Conservation (phyloP, 1,140 invertebrate genomes). For the Hetaerina americana region DNA sequence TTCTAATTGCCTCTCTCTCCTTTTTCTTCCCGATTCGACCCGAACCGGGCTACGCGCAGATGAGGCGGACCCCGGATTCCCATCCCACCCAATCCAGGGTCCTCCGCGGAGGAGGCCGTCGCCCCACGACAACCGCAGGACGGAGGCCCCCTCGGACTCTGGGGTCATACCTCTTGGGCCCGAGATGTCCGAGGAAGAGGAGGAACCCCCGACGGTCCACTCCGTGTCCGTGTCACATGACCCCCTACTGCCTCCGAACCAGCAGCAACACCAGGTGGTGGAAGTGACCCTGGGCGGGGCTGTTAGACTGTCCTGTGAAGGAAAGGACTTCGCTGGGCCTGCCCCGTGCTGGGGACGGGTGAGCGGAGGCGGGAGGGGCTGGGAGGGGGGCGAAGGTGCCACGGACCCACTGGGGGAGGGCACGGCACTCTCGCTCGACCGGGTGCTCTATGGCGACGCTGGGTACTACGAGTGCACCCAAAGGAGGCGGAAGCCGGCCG, state of each 20-base stretch:
- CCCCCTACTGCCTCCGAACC: not conserved
- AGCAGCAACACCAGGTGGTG: not conserved
- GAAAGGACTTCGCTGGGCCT: not conserved
- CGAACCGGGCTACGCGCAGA: too few relatives aligned
- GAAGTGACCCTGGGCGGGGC: not conserved
- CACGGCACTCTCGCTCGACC: not conserved
- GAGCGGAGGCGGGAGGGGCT: not conserved
- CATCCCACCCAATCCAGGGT: not conserved
- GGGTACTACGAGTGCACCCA: not conserved
- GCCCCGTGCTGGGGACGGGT: not conserved
- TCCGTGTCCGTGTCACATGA: not conserved
- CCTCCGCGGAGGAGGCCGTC: not conserved
- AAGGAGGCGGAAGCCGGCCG: not conserved
- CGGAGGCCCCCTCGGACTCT: too few relatives aligned
- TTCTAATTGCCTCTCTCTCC: too few relatives aligned
- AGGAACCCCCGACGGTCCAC: not conserved
- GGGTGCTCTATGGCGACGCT: not conserved
- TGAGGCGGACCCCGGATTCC: not conserved
- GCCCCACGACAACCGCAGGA: too few relatives aligned
- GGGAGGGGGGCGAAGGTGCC: not conserved
- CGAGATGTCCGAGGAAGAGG: too few relatives aligned
- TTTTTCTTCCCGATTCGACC: too few relatives aligned
- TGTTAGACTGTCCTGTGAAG: not conserved
- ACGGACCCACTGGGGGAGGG: not conserved
- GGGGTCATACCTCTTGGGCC: too few relatives aligned